Conservation (phyloP, 2,888 invertebrate genomes). For the Lasioglossum vierecki region DNA sequence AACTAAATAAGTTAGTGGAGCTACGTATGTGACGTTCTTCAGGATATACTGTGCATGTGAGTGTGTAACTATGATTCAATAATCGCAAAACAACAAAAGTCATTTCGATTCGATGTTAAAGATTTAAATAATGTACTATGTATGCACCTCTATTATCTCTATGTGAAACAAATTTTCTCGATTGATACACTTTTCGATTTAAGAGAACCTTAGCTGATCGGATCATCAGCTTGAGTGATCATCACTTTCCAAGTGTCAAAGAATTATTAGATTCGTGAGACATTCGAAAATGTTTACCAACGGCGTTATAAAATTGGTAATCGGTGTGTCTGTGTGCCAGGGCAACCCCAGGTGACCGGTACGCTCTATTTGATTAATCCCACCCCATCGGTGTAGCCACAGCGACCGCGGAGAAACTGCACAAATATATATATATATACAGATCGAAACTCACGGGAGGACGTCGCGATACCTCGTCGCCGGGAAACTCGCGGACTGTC, state of each 20-base stretch:
- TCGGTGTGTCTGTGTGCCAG: background rate
- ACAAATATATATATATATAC: background rate
- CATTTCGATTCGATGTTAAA: background rate
- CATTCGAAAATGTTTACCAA: background rate
- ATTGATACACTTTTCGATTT: background rate
- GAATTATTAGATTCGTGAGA: background rate
- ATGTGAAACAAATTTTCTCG: background rate
- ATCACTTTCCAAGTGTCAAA: background rate
- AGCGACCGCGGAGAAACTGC: background rate
- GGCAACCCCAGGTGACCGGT: background rate
- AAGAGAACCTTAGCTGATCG: background rate
- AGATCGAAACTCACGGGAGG: slow-evolving; percentile 25
- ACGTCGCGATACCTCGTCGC: slow-evolving; percentile 34
- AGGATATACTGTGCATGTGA: background rate
- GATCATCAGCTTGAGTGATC: background rate
- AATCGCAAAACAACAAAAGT: background rate
- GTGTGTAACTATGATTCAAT: background rate
- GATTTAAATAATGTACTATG: background rate
- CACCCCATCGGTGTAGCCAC: background rate
- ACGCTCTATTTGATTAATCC: background rate
- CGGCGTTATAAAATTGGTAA: background rate
- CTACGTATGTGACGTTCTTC: background rate
- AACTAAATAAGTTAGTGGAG: background rate
- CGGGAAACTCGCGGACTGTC: slow-evolving; percentile 68
- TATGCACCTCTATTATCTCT: background rate